These are phyloP conservation scores for Clarias magur DNA, from an alignment of 2,113 vertebrate genomes.

Conservation along the genomic window DNA sequence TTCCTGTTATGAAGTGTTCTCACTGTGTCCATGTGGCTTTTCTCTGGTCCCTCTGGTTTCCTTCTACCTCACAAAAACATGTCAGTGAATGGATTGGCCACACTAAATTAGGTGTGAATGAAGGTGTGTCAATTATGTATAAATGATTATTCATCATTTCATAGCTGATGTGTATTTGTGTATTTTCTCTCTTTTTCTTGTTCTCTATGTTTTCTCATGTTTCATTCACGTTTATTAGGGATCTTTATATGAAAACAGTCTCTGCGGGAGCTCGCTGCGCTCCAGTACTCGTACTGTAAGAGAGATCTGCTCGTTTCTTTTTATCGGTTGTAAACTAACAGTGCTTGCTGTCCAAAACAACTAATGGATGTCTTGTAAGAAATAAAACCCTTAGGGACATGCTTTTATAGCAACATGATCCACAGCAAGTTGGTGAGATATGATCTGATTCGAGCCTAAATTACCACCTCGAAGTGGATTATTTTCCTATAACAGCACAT, in stretches of 20 bases:
- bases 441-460: not conserved
- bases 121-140: not conserved
- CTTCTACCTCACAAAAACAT: not conserved
- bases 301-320: not conserved
- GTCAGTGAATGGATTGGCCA: not conserved
- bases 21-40: not conserved
- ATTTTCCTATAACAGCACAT: not conserved
- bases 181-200: constrained; percentile 11
- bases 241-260: not conserved
- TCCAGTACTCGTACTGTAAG: constrained; percentile 82
- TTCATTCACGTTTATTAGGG: constrained; percentile 68
- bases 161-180: not conserved
- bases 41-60: not conserved
- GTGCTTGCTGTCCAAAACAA: not conserved
- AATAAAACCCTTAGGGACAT: not conserved
- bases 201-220: not conserved
- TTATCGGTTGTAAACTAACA: constrained; percentile 1
- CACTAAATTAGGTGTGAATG: not conserved
- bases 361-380: not conserved
- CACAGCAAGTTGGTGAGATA: not conserved
- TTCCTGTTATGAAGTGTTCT: not conserved
- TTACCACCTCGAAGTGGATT: not conserved
- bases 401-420: not conserved
- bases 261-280: constrained; percentile 68
- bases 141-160: not conserved